phyloP scores from a whole-genome alignment of 1,140 invertebrate species.

The Leptopilina clavipes region DNA sequence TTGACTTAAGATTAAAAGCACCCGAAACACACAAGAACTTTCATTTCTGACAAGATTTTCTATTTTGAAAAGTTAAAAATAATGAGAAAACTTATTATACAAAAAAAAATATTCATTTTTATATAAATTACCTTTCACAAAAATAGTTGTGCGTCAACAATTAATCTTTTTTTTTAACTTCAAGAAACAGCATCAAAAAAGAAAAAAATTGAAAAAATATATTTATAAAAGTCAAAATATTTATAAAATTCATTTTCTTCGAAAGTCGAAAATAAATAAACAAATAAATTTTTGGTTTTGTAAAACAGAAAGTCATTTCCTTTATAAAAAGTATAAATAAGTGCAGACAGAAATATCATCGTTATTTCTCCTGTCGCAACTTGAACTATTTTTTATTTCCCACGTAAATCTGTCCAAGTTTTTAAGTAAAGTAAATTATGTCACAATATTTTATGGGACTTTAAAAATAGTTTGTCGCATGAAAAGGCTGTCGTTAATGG shows the following conservation, averaged over 20 bases:
- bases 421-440: not conserved
- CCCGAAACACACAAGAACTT: not conserved
- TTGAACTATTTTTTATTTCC: not conserved
- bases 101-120: not conserved
- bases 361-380: not conserved
- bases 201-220: no score
- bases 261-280: not conserved
- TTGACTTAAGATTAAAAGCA: not conserved
- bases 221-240: no score
- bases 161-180: no score
- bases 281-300: no score
- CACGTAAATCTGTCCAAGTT: not conserved
- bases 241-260: no score
- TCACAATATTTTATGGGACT: conserved; percentile 1
- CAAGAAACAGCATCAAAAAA: no score
- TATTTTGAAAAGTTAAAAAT: not conserved
- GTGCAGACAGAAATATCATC: not conserved
- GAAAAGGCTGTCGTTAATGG: not conserved
- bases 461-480: not conserved
- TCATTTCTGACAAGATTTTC: not conserved
- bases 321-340: not conserved
- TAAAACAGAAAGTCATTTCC: not conserved
- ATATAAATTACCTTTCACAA: no score
- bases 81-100: not conserved
- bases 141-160: no score